These are phyloP conservation scores for Hirtodrosophila histrioides DNA, from an alignment of 2,888 invertebrate species.

Conservation along the genomic window DNA sequence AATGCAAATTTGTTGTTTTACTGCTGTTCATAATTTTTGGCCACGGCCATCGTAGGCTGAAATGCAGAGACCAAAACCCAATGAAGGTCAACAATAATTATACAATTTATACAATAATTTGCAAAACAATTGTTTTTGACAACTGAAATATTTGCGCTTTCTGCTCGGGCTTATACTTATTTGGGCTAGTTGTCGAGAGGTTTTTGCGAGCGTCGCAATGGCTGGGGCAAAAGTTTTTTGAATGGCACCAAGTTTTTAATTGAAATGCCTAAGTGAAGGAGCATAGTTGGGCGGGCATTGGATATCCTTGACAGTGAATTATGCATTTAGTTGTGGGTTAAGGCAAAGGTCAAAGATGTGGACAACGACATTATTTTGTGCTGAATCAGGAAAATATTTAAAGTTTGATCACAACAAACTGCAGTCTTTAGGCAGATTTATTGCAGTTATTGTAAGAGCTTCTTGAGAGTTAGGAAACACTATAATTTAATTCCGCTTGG, in stretches of 20 bases:
- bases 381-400: no score
- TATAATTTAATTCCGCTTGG: no score
- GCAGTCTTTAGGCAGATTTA: no score
- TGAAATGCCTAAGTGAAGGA: slow-evolving; percentile 54
- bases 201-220: neutral
- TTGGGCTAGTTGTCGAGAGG: slow-evolving; percentile 29
- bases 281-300: slow-evolving; percentile 28
- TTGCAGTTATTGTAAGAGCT: no score
- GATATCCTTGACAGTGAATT: slow-evolving; percentile 48
- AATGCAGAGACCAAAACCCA: slow-evolving; percentile 19
- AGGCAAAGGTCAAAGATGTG: slow-evolving; percentile 15
- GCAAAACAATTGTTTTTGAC: slow-evolving; percentile 75
- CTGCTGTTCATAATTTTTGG: slow-evolving; percentile 46
- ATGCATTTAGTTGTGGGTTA: slow-evolving; percentile 29
- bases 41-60: slow-evolving; percentile 21
- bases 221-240: slow-evolving; percentile 46
- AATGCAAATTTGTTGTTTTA: slow-evolving; percentile 58
- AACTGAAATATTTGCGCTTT: slow-evolving; percentile 50
- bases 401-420: no score
- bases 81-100: slow-evolving; percentile 72
- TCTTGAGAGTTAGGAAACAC: no score
- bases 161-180: slow-evolving; percentile 28
- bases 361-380: neutral
- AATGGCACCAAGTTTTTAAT: slow-evolving; percentile 65
- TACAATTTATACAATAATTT: slow-evolving; percentile 66